phyloP scores from a whole-genome alignment of 2,113 vertebrate genomes.

The Indri indri region DNA sequence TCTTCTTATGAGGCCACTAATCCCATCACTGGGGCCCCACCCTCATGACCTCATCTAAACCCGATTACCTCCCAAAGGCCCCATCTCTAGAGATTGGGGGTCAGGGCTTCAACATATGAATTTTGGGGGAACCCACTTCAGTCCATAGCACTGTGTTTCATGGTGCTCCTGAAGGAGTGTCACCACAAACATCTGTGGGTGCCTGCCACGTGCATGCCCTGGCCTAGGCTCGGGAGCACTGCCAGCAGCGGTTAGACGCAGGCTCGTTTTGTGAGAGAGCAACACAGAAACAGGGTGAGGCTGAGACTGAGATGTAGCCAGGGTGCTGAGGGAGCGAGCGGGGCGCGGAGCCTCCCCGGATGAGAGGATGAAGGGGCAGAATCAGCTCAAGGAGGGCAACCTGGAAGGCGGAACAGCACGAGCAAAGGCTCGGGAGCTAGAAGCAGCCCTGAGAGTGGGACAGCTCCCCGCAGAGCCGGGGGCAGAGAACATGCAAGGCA shows the following conservation, averaged over 20 bases:
- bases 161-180: fast-evolving
- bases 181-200: not conserved
- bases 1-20: not conserved
- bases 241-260: fast-evolving
- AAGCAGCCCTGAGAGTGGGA: too few species aligned
- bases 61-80: not conserved
- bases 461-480: fast-evolving
- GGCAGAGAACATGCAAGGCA: fast-evolving
- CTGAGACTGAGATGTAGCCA: not conserved
- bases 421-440: not conserved
- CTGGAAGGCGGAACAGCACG: not conserved
- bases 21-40: fast-evolving
- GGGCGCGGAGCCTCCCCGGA: not conserved
- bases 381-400: not conserved
- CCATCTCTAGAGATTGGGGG: not conserved
- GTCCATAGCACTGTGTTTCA: fast-evolving
- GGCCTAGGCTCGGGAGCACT: not conserved
- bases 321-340: fast-evolving
- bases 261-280: not conserved
- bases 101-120: fast-evolving
- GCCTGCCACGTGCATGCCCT: fast-evolving
- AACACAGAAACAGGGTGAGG: not conserved
- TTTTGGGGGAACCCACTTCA: not conserved
- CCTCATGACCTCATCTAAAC: not conserved
- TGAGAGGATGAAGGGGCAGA: not conserved